Evolutionary conservation across 2,888 invertebrate genomes (phyloP).

Genomic region (Trilocha varians): DNA sequence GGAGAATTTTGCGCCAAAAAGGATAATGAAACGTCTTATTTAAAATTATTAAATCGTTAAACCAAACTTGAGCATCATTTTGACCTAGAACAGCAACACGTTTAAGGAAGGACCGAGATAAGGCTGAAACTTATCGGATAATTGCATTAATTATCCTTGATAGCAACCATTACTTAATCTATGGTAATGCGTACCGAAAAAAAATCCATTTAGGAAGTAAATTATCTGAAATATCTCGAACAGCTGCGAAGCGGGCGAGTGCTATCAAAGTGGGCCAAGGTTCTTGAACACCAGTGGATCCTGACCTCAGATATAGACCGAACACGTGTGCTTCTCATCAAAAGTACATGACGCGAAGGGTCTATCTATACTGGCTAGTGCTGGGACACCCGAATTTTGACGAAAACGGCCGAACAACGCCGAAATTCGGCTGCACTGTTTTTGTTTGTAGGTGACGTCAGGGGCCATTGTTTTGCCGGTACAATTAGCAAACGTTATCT

Average conservation of each 20-base stretch:
- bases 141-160: background rate
- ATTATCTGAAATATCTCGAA: conserved; percentile 36
- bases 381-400: conserved; percentile 1
- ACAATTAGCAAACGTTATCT: no score
- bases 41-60: no score
- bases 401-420: conserved; percentile 1
- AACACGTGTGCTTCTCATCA: background rate
- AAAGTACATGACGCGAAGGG: background rate
- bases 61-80: no score
- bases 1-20: no score
- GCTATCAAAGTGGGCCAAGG: conserved; percentile 63
- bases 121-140: conserved; percentile 1
- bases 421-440: conserved; percentile 1
- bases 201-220: conserved; percentile 45
- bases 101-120: background rate
- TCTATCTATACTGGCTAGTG: conserved; percentile 1
- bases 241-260: conserved; percentile 31
- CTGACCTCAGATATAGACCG: conserved; percentile 26
- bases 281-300: conserved; percentile 32
- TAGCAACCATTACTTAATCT: conserved; percentile 8
- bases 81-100: no score
- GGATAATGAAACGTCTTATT: no score
- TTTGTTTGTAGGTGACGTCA: background rate
- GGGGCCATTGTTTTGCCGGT: background rate
- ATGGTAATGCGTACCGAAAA: conserved; percentile 11